Evolutionary conservation across 2,113 vertebrate genomes (phyloP), one percentile per base, ranked within the genome.

Genomic region (Stomatorhinus ivindoensis): DNA sequence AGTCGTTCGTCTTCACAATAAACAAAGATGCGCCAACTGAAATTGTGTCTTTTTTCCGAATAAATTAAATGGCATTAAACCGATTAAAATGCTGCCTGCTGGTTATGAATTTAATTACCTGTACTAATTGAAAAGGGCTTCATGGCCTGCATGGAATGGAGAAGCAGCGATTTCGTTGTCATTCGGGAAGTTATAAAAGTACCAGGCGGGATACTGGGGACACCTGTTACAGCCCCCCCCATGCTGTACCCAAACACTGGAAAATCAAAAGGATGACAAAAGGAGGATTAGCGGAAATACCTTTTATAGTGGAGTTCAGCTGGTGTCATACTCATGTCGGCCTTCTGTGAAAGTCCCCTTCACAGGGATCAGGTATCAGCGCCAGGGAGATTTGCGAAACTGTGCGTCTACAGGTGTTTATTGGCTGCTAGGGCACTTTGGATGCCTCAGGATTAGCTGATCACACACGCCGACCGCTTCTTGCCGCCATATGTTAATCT

Each of bases 101-200:
- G 87, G 87, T 50, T 87, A 65, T 31, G 53, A 65, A 46, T 87
- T 58, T 44, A 87, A 87, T 65, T 87, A 65, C 53, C 51, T 87
- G 87, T 65, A 39, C 87, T 88, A 88, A 88, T 88, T 88, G 87
- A 69, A 87, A 87, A 87, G 85, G 21, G 50, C 85, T 53, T 31
- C n/a, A 31, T 87, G 85, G 44, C n/a, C 85, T 35, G 21, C 9
- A 0, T 31, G 27, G 85, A 87, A 46, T 44, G 44, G 82, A 47
- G 82, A 84, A 84, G 82, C 85, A 39, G 85, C n/a, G 50, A 21
- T 55, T 39, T 39, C 15, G 6, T 39, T 42, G 85, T 51, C 85
- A 53, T 86, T 86, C n/a, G 11, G 85, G 85, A 47, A 48, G 83
- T 86, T 47, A n/a, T 55, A 17, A 53, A 17, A n/a, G 44, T 21